A percentile compares a stretch with the other conserved stretches of the same genome.
phyloP scores from a whole-genome alignment of 2,888 invertebrate species.

The Notodonta dromedarius region DNA sequence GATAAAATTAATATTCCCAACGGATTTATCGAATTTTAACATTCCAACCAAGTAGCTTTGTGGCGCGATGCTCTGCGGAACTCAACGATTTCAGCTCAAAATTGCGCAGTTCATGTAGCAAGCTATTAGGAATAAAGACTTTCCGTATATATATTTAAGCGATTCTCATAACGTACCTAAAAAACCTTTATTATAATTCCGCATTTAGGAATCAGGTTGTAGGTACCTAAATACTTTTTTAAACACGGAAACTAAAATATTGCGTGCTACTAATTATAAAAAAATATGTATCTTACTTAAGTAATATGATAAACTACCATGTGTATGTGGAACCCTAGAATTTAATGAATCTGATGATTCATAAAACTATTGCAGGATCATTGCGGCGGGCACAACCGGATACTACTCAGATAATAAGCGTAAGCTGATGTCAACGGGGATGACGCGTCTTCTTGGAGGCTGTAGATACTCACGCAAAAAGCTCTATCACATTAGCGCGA shows the following conservation, averaged over 20 bases:
- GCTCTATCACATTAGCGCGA: slow-evolving; percentile 43
- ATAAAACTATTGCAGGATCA: slow-evolving; percentile 47
- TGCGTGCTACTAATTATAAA: slow-evolving; percentile 11
- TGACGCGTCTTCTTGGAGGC: slow-evolving; percentile 59
- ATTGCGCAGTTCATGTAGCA: slow-evolving; percentile 33
- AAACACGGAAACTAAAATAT: background rate
- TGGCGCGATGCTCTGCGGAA: slow-evolving; percentile 40
- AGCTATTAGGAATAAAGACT: slow-evolving; percentile 28
- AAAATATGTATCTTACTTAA: slow-evolving; percentile 3
- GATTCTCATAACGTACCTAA: slow-evolving; percentile 29
- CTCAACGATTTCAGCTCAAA: slow-evolving; percentile 24
- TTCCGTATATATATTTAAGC: slow-evolving; percentile 31
- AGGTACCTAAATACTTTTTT: slow-evolving; percentile 4
- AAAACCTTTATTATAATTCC: slow-evolving; percentile 36
- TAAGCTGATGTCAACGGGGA: slow-evolving; percentile 75
- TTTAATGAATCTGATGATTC: slow-evolving; percentile 53
- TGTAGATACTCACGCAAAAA: slow-evolving; percentile 46
- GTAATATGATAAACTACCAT: background rate
- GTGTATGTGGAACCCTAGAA: slow-evolving; percentile 36
- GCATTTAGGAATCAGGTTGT: slow-evolving; percentile 18
- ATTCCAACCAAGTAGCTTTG: slow-evolving; percentile 44
- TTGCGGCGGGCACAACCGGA: slow-evolving; percentile 62
- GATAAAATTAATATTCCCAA: slow-evolving; percentile 70
- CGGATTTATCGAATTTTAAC: slow-evolving; percentile 60
- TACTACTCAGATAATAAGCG: slow-evolving; percentile 55